Base-by-base conservation (phyloP, 2,797 vertebrate genomes). In the Pipistrellus pygmaeus region DNA sequence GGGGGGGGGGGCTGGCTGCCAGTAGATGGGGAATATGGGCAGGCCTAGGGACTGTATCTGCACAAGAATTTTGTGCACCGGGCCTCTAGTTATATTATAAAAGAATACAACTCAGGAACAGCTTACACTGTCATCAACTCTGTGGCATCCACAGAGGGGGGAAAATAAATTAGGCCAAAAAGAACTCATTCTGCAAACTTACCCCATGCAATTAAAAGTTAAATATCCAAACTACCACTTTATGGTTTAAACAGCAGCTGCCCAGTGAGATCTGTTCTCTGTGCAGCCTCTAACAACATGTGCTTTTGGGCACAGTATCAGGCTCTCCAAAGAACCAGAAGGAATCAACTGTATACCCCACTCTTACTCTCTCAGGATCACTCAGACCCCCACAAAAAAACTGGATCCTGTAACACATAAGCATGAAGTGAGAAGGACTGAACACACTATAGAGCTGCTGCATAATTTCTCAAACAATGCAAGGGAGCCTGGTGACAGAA, bases 401-500 rank as follows among this genome's bases (percentile, higher is more conserved):
- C 32, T 32, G 38, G 44, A 17, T 27, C 44, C 60, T 48, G 0
- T 48, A 21, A 75, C 60, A 55, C 23, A 9, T 13, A 55, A 4
- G 4, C 11, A 20, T 20, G 32, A 77, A 30, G 80, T 10, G 2
- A 86, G 68, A 77, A 72, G 25, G 9, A 73, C 30, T 3, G 46
- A 62, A 12, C 20, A 30, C 1, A 41, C 23, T 15, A 48, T 6
- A 51, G 1, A 80, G 27, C 20, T 25, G 5, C 11, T 71, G 14
- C 18, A 27, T 78, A 51, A 64, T 88, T 85, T 76, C 91, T 89
- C 84, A 38, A 95, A 94, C 32, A 10, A 51, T 87, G 53, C 94
- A 71, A 5, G n/a, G 73, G 30, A 78, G 32, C 6, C 64, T 41
- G n/a, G 53, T 20, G 35, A 66, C 90, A 25, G 75, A 94, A n/a